Evolutionary conservation across 2,888 invertebrate species (phyloP).

Genomic region (Orgyia antiqua): DNA sequence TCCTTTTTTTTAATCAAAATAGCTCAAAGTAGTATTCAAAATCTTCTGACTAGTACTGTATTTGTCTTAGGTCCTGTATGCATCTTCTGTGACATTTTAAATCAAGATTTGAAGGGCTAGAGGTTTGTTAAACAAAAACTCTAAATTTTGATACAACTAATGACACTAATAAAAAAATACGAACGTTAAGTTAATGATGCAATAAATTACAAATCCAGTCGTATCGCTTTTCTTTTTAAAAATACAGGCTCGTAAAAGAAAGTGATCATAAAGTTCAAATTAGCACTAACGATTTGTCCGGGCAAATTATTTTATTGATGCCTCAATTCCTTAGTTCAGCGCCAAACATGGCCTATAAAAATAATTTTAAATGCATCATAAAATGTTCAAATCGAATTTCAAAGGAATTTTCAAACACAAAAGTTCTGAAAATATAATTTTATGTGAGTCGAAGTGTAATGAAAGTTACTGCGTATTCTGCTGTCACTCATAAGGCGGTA

Average conservation of each 20-base stretch:
- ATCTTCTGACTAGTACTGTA: too few relatives aligned
- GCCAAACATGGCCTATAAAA: constrained; percentile 29
- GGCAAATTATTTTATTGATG: constrained; percentile 14
- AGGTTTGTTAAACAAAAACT: too few relatives aligned
- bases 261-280: constrained; percentile 13
- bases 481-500: constrained; percentile 49
- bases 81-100: too few relatives aligned
- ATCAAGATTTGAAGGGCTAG: too few relatives aligned
- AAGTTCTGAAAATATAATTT: constrained; percentile 55
- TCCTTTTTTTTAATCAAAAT: too few relatives aligned
- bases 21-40: too few relatives aligned
- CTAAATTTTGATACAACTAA: too few relatives aligned
- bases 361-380: constrained; percentile 32
- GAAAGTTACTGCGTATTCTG: constrained; percentile 56
- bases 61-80: too few relatives aligned
- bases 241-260: constrained; percentile 4
- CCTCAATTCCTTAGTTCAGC: constrained; percentile 18
- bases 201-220: too few relatives aligned
- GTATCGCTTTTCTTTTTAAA: neutral
- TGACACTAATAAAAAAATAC: too few relatives aligned
- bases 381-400: constrained; percentile 29
- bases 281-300: constrained; percentile 16
- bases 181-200: too few relatives aligned
- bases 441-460: constrained; percentile 42
- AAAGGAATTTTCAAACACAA: constrained; percentile 38